A percentile compares a stretch with the other conserved stretches of the same genome.
These are phyloP conservation scores for Sarcophaga subvicina DNA, from an alignment of 2,888 invertebrate species.

Conservation along the genomic window DNA sequence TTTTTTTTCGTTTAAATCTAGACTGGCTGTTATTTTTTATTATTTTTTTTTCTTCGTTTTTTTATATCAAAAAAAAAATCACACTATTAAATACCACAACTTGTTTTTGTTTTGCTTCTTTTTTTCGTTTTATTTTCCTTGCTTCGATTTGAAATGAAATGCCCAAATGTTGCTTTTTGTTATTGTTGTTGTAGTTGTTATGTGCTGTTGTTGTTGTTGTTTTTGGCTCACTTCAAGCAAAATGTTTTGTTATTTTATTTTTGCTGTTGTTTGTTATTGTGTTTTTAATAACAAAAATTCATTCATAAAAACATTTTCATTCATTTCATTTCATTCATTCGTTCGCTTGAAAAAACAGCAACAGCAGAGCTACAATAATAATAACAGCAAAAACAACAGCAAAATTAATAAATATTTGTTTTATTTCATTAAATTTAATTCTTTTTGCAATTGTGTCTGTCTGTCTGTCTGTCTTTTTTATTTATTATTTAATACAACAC, in stretches of 20 bases:
- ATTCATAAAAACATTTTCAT: slow-evolving; percentile 63
- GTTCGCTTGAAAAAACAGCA: slow-evolving; percentile 20
- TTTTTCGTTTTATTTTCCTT: slow-evolving; percentile 35
- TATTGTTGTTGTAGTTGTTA: slow-evolving; percentile 10
- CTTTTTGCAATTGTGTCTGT: slow-evolving; percentile 32
- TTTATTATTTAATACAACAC: neutral
- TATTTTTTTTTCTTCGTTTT: slow-evolving; percentile 33
- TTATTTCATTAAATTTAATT: slow-evolving; percentile 27
- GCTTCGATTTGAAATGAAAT: slow-evolving; percentile 41
- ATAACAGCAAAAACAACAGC: neutral
- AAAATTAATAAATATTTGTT: slow-evolving; percentile 44
- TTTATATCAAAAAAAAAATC: slow-evolving; percentile 37
- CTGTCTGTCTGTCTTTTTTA: slow-evolving; percentile 10
- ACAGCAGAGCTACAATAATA: slow-evolving; percentile 6
- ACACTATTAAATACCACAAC: slow-evolving; percentile 51
- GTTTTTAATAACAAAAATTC: slow-evolving; percentile 54
- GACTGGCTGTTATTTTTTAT: neutral
- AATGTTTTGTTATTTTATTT: slow-evolving; percentile 11
- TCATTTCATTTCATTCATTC: slow-evolving; percentile 65
- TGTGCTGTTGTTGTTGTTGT: slow-evolving; percentile 47
- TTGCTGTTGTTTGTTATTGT: slow-evolving; percentile 14
- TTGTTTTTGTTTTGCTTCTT: slow-evolving; percentile 35
- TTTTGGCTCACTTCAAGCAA: slow-evolving; percentile 49
- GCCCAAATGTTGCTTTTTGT: slow-evolving; percentile 30
- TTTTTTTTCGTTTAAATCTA: slow-evolving; percentile 46